phyloP scores from a whole-genome alignment of 1,140 invertebrate genomes.

The Pseudomyrmex cubaensis region DNA sequence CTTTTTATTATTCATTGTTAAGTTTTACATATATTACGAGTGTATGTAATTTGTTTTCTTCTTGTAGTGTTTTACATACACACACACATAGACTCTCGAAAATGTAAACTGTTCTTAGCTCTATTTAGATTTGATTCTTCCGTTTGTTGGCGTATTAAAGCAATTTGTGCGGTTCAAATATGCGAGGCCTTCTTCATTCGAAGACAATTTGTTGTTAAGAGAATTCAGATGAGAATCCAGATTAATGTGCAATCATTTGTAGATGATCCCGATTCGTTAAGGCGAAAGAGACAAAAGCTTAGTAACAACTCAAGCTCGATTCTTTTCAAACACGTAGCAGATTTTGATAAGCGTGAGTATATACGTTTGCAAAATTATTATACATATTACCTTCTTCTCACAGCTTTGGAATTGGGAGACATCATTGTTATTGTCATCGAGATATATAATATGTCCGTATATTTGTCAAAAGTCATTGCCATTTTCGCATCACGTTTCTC shows the following conservation, averaged over 20 bases:
- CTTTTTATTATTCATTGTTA: slow-evolving; percentile 70
- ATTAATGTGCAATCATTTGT: slow-evolving; percentile 72
- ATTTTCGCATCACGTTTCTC: slow-evolving; percentile 26
- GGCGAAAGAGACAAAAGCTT: slow-evolving; percentile 85
- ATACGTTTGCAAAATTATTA: slow-evolving; percentile 63
- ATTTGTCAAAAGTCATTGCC: neutral
- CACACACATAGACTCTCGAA: neutral
- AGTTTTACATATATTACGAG: slow-evolving; percentile 62
- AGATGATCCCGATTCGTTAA: slow-evolving; percentile 75
- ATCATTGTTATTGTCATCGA: slow-evolving; percentile 40
- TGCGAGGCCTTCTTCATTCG: slow-evolving; percentile 41
- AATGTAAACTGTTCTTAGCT: neutral
- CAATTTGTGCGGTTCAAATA: slow-evolving; percentile 25
- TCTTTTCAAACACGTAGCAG: slow-evolving; percentile 85
- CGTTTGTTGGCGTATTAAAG: neutral
- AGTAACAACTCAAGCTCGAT: slow-evolving; percentile 85
- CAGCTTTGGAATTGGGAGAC: slow-evolving; percentile 66
- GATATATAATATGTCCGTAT: slow-evolving; percentile 24
- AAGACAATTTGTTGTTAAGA: slow-evolving; percentile 34
- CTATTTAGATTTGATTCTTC: neutral
- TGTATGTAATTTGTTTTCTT: slow-evolving; percentile 51
- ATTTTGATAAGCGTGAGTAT: slow-evolving; percentile 87
- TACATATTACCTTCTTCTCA: slow-evolving; percentile 33
- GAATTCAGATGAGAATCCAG: slow-evolving; percentile 24
- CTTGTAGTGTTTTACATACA: slow-evolving; percentile 14